Evolutionary conservation across 2,888 invertebrate genomes (phyloP), one percentile per base, ranked within the genome.

Genomic region (Branchellion lobata): DNA sequence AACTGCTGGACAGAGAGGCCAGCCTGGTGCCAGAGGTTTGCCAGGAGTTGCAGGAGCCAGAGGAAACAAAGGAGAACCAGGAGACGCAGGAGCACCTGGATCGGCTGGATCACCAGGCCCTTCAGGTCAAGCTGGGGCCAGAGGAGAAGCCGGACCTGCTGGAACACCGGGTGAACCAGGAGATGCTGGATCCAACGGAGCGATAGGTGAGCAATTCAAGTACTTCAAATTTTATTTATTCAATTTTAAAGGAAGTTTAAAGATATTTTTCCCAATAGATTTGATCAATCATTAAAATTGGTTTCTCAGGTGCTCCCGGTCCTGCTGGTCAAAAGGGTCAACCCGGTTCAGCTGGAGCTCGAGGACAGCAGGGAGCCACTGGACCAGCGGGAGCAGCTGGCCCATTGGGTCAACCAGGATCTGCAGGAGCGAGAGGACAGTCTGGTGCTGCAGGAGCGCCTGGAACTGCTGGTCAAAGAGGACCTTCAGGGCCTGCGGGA

Each of bases 231-330:
- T 14, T 14, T 24, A n/a, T 14, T 8, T 14, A n/a, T 8, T 65
- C 24, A n/a, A n/a, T 24, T 65, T 65, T 14, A n/a, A 8, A 65
- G 8, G 11, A n/a, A 65, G 11, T 14, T 14, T 14, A 65, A 14
- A 14, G n/a, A 65, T 14, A 14, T 14, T 65, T 14, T 65, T 14
- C 8, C 24, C n/a, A 65, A 14, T 14, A 14, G 65, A 14, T 65
- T 51, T 51, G 51, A 51, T 51, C 21, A 21, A 21, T 18, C 51
- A 51, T 51, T 51, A 18, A 51, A 51, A n/a, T n/a, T n/a, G n/a
- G n/a, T n/a, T n/a, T n/a, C n/a, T n/a, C n/a, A 69, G 31, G 86
- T n/a, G 8, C 34, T 8, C 36, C n/a, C 8, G 81, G 81, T 74
- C 27, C 53, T 1, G 18, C 76, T 57, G 81, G 81, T 61, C 27